These are phyloP conservation scores for Daboia siamensis DNA, from an alignment of 2,113 vertebrate species.

Conservation along the genomic window DNA sequence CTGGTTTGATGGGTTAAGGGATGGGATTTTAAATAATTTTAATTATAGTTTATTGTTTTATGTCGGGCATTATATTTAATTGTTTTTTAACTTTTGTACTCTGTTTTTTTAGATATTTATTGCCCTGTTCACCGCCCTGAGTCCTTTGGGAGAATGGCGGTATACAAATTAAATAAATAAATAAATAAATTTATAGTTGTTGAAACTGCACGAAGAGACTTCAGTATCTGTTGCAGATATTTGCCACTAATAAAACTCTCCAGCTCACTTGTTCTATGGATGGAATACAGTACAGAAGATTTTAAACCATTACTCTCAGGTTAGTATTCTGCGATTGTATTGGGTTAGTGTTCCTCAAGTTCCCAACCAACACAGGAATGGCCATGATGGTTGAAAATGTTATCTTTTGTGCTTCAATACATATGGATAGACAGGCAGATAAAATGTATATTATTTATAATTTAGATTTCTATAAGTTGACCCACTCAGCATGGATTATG, in stretches of 20 bases:
- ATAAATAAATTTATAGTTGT: constrained; percentile 10
- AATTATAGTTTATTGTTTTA: no score
- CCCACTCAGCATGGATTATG: not conserved
- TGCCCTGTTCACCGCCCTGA: no score
- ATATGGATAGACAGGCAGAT: not conserved
- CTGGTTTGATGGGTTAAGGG: no score
- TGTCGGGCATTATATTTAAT: no score
- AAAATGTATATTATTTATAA: not conserved
- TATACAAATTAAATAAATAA: no score
- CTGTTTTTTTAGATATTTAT: no score
- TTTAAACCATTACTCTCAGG: not conserved
- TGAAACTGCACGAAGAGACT: not conserved
- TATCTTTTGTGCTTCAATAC: not conserved
- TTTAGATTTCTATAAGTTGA: not conserved
- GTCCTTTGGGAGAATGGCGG: no score
- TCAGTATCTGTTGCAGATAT: rapidly evolving
- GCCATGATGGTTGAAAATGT: not conserved
- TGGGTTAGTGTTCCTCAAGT: not conserved
- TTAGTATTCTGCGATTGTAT: not conserved
- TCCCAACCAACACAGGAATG: not conserved
- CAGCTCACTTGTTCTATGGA: not conserved
- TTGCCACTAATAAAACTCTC: not conserved
- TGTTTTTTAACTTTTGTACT: no score
- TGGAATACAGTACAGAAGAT: not conserved
- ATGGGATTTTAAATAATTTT: no score